These are phyloP conservation scores for Asteroscopus sphinx DNA, from an alignment of 2,888 invertebrate genomes.

Conservation along the genomic window DNA sequence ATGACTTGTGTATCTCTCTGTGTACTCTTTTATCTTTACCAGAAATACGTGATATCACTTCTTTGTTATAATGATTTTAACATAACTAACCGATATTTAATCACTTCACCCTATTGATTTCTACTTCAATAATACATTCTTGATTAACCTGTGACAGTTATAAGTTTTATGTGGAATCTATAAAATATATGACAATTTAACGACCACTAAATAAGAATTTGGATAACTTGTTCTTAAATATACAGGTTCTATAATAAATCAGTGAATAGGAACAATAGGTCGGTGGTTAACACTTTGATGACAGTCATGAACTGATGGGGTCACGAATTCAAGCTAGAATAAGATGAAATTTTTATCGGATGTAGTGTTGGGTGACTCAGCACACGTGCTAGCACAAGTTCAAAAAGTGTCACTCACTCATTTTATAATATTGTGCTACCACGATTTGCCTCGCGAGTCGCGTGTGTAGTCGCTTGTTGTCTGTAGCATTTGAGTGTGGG, in stretches of 20 bases:
- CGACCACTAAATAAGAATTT: constrained; percentile 31
- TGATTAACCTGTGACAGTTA: constrained; percentile 23
- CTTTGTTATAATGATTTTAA: no score
- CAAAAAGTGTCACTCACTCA: no score
- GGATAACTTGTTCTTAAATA: constrained; percentile 12
- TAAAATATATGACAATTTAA: constrained; percentile 37
- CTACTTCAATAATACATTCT: constrained; percentile 9
- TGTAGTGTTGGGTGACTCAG: no score
- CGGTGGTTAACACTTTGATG: constrained; percentile 11
- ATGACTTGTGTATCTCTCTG: no score
- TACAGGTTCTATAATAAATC: constrained; percentile 24
- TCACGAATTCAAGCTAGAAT: constrained; percentile 4
- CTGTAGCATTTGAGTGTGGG: no score
- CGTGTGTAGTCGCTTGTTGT: no score
- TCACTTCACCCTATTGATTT: constrained; percentile 1
- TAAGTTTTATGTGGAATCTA: constrained; percentile 19
- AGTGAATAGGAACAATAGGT: constrained; percentile 7
- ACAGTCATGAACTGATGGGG: constrained; percentile 6
- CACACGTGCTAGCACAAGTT: no score
- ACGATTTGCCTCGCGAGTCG: no score
- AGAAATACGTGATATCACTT: no score
- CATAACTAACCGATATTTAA: not conserved
- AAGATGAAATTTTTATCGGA: no score
- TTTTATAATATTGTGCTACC: no score
- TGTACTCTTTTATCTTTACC: no score